Conservation (phyloP, 1,140 invertebrate species). For the Homarus americanus region DNA sequence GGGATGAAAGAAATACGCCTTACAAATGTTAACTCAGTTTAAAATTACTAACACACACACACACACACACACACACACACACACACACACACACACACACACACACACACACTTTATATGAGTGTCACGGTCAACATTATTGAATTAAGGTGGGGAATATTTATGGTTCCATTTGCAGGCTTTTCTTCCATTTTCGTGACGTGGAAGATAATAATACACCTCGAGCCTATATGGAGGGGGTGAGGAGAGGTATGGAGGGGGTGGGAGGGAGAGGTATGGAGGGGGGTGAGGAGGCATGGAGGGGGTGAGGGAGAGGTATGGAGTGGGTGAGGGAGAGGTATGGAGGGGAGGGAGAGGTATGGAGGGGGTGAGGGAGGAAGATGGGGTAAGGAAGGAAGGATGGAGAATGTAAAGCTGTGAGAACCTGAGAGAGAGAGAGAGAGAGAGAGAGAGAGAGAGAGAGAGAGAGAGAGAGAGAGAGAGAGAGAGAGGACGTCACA, state of each 20-base stretch:
- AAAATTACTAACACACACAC: no score
- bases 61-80: not conserved
- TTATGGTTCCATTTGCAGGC: conserved; percentile 20
- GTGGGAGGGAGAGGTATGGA: not conserved
- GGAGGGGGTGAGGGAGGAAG: not conserved
- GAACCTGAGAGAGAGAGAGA: conserved; percentile 21
- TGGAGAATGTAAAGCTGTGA: not conserved
- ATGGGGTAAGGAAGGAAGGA: not conserved
- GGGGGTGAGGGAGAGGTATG: not conserved
- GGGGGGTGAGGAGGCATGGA: not conserved
- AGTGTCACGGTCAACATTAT: not conserved
- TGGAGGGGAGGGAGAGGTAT: not conserved
- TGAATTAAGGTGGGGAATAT: conserved; percentile 12
- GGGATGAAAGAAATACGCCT: no score
- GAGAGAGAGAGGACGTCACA: no score
- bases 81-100: conserved; percentile 28
- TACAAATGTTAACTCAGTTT: no score
- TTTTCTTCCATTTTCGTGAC: conserved; percentile 23
- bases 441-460: conserved; percentile 33
- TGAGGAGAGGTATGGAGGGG: not conserved
- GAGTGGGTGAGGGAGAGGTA: not conserved
- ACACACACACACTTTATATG: conserved; percentile 18
- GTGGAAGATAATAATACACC: not conserved
- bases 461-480: conserved; percentile 5
- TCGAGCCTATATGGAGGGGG: not conserved